phyloP scores from a whole-genome alignment of 2,888 invertebrate genomes.

The Patella ulyssiponensis region DNA sequence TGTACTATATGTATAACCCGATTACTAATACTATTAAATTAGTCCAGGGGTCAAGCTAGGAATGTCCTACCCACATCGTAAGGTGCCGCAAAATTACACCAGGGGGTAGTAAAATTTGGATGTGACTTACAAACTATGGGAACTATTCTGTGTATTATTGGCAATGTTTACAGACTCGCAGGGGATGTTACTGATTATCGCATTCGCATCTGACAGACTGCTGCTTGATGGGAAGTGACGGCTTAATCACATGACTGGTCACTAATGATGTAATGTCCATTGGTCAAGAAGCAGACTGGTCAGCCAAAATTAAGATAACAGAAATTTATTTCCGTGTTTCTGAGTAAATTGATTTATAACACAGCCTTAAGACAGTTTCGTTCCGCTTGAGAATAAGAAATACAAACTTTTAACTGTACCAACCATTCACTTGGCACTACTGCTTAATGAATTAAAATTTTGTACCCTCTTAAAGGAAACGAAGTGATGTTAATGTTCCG shows the following conservation, averaged over 20 bases:
- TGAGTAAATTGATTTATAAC: constrained; percentile 1
- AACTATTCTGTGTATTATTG: constrained; percentile 1
- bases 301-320: constrained; percentile 1
- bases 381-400: background rate
- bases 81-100: constrained; percentile 8
- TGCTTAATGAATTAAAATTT: no score
- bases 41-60: background rate
- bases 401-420: background rate
- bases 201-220: constrained; percentile 4
- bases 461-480: no score
- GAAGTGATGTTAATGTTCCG: no score
- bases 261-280: constrained; percentile 5
- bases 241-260: background rate
- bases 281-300: background rate
- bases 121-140: constrained; percentile 3
- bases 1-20: background rate
- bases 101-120: background rate
- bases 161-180: constrained; percentile 2
- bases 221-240: background rate
- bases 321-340: constrained; percentile 6
- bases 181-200: constrained; percentile 2
- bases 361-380: background rate
- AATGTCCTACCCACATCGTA: constrained; percentile 7
- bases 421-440: no score
- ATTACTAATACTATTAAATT: constrained; percentile 7